phyloP scores from a whole-genome alignment of 2,888 invertebrate genomes.

The Gastracanthus pulcherrimus region DNA sequence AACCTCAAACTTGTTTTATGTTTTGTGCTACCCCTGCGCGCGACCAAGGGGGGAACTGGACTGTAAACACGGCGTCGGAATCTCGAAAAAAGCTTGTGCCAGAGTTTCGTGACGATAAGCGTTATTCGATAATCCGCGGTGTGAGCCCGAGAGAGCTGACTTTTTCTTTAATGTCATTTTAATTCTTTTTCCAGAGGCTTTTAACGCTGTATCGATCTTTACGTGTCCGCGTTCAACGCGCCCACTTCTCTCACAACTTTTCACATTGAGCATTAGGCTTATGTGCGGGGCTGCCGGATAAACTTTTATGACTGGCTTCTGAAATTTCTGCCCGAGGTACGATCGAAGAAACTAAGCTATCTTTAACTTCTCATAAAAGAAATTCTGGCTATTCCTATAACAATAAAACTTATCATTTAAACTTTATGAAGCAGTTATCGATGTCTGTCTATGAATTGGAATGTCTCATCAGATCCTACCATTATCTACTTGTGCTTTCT shows the following conservation, averaged over 20 bases:
- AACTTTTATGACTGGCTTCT: constrained; percentile 17
- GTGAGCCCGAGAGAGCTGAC: background rate
- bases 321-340: background rate
- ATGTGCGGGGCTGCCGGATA: background rate
- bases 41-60: background rate
- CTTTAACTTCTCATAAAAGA: no score
- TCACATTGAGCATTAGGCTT: constrained; percentile 9
- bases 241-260: constrained; percentile 1
- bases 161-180: constrained; percentile 13
- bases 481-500: no score
- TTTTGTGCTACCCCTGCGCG: background rate
- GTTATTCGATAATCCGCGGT: constrained; percentile 48
- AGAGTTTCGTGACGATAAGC: constrained; percentile 37
- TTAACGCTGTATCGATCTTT: no score
- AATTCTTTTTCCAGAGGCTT: constrained; percentile 35
- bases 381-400: no score
- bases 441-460: no score
- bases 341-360: constrained; percentile 7
- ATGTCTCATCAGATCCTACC: no score
- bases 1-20: constrained; percentile 12
- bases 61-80: background rate
- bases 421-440: no score
- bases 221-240: background rate
- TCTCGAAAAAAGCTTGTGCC: background rate
- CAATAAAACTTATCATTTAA: no score